These are phyloP conservation scores for Mormyrus hasselquistii DNA, from an alignment of 2,797 vertebrate genomes.

Conservation along the genomic window DNA sequence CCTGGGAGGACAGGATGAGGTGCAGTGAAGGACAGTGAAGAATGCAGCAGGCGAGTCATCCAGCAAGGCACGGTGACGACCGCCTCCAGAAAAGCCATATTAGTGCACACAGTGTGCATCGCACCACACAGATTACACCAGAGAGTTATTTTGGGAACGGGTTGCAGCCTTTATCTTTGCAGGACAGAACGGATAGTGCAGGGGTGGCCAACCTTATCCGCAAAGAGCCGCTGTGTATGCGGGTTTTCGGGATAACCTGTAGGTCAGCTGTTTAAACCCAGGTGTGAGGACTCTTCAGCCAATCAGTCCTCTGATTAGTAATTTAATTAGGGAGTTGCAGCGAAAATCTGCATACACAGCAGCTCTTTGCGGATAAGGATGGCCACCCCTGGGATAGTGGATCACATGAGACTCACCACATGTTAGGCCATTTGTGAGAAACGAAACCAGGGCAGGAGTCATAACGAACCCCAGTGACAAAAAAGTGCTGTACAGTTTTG, in stretches of 20 bases:
- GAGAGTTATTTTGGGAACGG: neutral
- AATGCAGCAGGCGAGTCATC: neutral
- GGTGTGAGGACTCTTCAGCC: too few relatives aligned
- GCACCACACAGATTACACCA: neutral
- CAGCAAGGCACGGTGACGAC: neutral
- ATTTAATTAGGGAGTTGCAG: too few relatives aligned
- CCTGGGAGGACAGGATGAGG: neutral
- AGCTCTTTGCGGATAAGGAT: too few relatives aligned
- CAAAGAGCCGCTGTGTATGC: too few relatives aligned
- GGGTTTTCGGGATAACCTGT: too few relatives aligned
- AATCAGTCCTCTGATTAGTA: too few relatives aligned
- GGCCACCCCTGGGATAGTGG: neutral
- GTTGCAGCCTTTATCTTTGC: neutral
- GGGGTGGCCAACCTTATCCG: too few relatives aligned
- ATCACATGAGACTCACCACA: neutral
- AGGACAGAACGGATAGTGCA: neutral
- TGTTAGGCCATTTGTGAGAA: neutral
- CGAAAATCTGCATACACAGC: too few relatives aligned
- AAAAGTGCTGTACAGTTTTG: neutral
- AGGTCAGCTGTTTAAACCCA: too few relatives aligned
- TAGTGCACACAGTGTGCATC: neutral
- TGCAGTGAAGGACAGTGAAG: neutral
- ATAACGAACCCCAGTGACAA: neutral
- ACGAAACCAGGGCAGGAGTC: neutral
- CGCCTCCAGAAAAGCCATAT: neutral